These are phyloP conservation scores for Drosophila quasianomalipes DNA, from an alignment of 2,888 invertebrate genomes.

Conservation along the genomic window DNA sequence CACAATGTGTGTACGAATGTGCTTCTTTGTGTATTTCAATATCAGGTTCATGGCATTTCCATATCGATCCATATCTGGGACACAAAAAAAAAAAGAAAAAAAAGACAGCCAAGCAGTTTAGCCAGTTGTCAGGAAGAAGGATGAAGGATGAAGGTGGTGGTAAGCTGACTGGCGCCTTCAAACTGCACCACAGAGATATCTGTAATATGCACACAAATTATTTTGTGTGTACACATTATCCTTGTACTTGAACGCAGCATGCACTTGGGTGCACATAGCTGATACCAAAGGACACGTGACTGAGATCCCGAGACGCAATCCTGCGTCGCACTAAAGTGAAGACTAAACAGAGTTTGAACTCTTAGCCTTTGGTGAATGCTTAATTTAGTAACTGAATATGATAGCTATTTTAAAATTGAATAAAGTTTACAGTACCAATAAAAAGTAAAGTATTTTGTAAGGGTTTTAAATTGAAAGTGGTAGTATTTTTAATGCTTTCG, in stretches of 20 bases:
- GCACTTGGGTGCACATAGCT: constrained; percentile 71
- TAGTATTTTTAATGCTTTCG: too few relatives aligned
- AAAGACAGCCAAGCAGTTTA: constrained; percentile 13
- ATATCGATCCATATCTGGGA: constrained; percentile 64
- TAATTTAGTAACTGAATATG: background rate
- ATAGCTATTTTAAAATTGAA: background rate
- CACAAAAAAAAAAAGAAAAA: constrained; percentile 16
- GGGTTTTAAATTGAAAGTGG: background rate
- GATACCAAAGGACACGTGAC: constrained; percentile 59
- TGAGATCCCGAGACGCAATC: constrained; percentile 18
- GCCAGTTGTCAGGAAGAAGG: constrained; percentile 11
- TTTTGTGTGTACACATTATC: constrained; percentile 65
- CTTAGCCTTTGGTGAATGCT: background rate
- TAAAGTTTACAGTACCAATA: background rate
- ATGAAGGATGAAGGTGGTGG: constrained; percentile 1
- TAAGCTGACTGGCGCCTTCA: constrained; percentile 27
- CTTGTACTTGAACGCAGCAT: constrained; percentile 74
- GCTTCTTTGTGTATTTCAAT: constrained; percentile 58
- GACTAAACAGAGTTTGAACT: background rate
- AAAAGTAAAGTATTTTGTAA: background rate
- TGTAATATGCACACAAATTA: constrained; percentile 34
- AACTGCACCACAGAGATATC: constrained; percentile 20
- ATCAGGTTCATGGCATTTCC: constrained; percentile 75
- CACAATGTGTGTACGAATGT: constrained; percentile 7
- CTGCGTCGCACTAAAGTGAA: constrained; percentile 34